Evolutionary conservation across 2,888 invertebrate genomes (phyloP).

Genomic region (Drosophila borealis): DNA sequence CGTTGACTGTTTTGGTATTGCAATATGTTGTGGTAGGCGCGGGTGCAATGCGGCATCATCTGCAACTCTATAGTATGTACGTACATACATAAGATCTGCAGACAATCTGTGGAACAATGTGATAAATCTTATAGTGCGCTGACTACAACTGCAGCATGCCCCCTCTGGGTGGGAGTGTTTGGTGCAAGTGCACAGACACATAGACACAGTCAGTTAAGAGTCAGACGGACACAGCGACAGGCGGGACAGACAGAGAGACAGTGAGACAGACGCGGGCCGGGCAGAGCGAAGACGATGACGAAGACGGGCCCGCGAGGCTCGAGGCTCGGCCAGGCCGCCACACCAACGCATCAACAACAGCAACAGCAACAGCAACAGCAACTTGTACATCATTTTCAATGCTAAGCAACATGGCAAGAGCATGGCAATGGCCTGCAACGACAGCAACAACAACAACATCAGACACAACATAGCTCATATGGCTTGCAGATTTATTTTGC

Average conservation of each 20-base stretch:
- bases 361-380: conserved; percentile 56
- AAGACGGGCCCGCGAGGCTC: conserved; percentile 24
- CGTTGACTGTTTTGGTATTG: conserved; percentile 38
- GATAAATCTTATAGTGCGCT: conserved; percentile 79
- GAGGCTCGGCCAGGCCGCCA: conserved; percentile 58
- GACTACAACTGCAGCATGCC: conserved; percentile 68
- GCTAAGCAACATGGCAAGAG: conserved; percentile 74
- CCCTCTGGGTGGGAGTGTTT: conserved; percentile 77
- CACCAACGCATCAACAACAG: conserved; percentile 72
- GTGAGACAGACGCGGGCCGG: conserved; percentile 16
- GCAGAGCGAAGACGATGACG: conserved; percentile 11
- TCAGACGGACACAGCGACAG: conserved; percentile 12
- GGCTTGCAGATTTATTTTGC: conserved; percentile 74
- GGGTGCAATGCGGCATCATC: conserved; percentile 64
- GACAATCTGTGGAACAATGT: conserved; percentile 82
- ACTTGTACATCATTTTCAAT: conserved; percentile 82
- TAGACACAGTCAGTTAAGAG: conserved; percentile 44
- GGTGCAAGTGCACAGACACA: conserved; percentile 66
- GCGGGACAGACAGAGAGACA: conserved; percentile 10
- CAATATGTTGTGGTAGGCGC: conserved; percentile 67
- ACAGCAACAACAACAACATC: conserved; percentile 34
- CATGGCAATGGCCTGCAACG: conserved; percentile 70
- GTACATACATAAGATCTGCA: conserved; percentile 68
- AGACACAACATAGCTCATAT: conserved; percentile 64
- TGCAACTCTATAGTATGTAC: conserved; percentile 17